Evolutionary conservation across 1,140 invertebrate genomes (phyloP).

Genomic region (Lasioglossum baleicum): DNA sequence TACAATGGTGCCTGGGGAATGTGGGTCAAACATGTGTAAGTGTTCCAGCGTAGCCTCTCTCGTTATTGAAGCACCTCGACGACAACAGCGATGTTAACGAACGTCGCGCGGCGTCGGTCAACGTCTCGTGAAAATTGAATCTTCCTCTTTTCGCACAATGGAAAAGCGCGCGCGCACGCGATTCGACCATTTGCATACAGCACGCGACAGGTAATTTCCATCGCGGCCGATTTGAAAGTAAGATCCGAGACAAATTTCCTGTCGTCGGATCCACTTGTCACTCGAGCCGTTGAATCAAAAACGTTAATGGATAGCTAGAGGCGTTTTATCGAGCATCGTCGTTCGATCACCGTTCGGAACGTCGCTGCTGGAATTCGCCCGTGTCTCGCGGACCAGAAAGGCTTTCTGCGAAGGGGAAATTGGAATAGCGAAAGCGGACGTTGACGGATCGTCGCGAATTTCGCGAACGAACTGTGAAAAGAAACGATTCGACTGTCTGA

Average conservation of each 20-base stretch:
- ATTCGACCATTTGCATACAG: not conserved
- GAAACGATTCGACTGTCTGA: not conserved
- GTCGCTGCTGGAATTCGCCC: not conserved
- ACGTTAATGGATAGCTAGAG: not conserved
- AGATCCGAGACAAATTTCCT: not conserved
- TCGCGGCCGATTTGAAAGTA: constrained; percentile 14
- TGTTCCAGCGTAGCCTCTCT: not conserved
- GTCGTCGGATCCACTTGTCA: constrained; percentile 9
- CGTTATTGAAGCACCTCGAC: not conserved
- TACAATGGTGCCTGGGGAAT: not conserved
- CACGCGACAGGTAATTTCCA: not conserved
- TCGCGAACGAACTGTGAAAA: constrained; percentile 40
- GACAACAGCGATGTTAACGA: not conserved
- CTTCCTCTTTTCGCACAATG: no score
- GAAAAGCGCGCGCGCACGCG: no score
- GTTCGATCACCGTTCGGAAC: not conserved
- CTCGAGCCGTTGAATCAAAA: not conserved
- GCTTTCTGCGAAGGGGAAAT: not conserved
- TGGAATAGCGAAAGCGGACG: constrained; percentile 24
- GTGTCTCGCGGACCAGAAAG: not conserved
- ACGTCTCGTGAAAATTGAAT: no score
- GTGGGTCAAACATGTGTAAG: not conserved
- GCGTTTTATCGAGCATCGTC: not conserved
- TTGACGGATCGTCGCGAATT: constrained; percentile 66
- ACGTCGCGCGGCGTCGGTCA: no score